Conservation (phyloP, 2,113 vertebrate species). For the Ia io region DNA sequence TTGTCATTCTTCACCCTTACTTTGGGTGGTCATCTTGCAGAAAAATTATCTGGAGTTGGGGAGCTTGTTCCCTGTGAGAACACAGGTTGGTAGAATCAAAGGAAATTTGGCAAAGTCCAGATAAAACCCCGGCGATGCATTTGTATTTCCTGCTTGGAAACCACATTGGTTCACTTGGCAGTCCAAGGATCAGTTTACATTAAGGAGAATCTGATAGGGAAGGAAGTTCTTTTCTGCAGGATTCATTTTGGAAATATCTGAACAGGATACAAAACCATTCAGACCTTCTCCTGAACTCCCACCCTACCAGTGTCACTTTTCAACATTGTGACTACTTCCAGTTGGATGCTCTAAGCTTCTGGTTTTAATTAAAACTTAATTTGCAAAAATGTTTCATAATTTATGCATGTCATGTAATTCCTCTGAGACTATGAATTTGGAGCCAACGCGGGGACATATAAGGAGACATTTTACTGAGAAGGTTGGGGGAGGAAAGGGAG, state of each 20-base stretch:
- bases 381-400: constrained; percentile 76
- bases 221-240: constrained; percentile 32
- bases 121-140: not conserved
- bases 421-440: constrained; percentile 63
- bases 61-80: constrained; percentile 8
- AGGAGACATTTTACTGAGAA: constrained; percentile 43
- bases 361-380: constrained; percentile 80
- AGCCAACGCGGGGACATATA: constrained; percentile 59
- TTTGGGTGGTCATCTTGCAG: constrained; percentile 67
- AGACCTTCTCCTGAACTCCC: constrained; percentile 75
- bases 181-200: not conserved
- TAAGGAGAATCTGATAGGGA: not conserved
- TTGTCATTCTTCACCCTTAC: constrained; percentile 61
- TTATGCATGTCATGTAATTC: constrained; percentile 72
- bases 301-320: constrained; percentile 69
- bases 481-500: constrained; percentile 9
- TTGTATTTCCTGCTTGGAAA: not conserved
- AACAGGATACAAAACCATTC: constrained; percentile 60
- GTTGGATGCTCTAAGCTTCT: constrained; percentile 64
- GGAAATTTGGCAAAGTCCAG: constrained; percentile 31
- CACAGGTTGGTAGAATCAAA: not conserved
- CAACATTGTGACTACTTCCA: constrained; percentile 70
- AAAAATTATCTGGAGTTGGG: constrained; percentile 49
- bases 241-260: constrained; percentile 42
- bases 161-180: not conserved